Conservation (phyloP, 2,113 vertebrate species). For the Protobothrops mucrosquamatus region DNA sequence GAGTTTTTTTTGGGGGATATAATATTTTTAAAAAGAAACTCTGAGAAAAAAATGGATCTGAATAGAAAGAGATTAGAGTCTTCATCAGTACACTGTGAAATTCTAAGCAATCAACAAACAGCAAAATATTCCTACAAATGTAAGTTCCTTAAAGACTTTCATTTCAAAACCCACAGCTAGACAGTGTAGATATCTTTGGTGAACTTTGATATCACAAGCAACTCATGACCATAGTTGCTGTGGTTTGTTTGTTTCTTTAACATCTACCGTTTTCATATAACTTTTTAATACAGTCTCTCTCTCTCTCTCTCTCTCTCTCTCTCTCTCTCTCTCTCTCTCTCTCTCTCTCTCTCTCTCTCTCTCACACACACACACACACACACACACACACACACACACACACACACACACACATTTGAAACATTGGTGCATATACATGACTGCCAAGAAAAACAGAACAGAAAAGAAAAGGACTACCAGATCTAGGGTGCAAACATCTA, state of each 20-base stretch:
- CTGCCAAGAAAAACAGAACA: too few relatives aligned
- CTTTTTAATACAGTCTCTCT: neutral
- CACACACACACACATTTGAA: too few relatives aligned
- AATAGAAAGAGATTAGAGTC: neutral
- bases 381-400: too few relatives aligned
- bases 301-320: neutral
- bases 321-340: neutral
- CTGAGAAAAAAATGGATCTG: neutral
- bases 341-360: too few relatives aligned
- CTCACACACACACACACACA: too few relatives aligned
- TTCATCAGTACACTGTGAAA: neutral
- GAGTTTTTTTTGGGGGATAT: neutral
- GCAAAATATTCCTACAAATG: neutral
- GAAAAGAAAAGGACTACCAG: too few relatives aligned
- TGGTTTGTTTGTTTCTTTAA: neutral
- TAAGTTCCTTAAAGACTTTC: neutral
- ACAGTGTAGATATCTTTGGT: rapidly evolving
- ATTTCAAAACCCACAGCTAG: neutral
- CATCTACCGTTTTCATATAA: neutral
- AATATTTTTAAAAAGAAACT: neutral
- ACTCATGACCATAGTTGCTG: neutral
- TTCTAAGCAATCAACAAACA: conserved; percentile 11
- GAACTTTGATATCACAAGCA: neutral
- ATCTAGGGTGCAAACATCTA: too few relatives aligned
- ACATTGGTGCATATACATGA: neutral